Evolutionary conservation across 2,888 invertebrate species (phyloP).

Genomic region (Epirrita christyi): DNA sequence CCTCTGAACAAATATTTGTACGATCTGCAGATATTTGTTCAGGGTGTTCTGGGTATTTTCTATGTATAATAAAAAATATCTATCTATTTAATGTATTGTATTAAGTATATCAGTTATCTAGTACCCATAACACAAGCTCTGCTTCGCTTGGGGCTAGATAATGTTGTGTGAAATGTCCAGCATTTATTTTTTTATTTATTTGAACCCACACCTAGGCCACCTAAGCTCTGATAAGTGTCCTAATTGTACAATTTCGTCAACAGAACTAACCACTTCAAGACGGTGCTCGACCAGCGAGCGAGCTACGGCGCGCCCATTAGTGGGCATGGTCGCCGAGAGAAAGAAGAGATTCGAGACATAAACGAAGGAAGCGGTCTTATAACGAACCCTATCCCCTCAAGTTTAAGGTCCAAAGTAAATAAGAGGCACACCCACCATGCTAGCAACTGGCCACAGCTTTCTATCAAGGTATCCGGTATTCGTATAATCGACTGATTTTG

Average conservation of each 20-base stretch:
- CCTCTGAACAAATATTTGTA: no score
- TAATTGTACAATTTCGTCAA: slow-evolving; percentile 1
- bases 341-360: slow-evolving; percentile 87
- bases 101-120: no score
- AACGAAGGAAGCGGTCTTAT: slow-evolving; percentile 29
- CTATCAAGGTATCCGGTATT: slow-evolving; percentile 39
- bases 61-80: no score
- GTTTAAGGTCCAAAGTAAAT: slow-evolving; percentile 38
- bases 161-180: no score
- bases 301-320: slow-evolving; percentile 81
- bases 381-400: slow-evolving; percentile 24
- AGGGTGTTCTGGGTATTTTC: no score
- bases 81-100: no score
- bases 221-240: not conserved
- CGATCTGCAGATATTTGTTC: no score
- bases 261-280: slow-evolving; percentile 70
- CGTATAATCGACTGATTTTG: slow-evolving; percentile 39
- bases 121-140: no score
- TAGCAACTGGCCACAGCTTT: slow-evolving; percentile 75
- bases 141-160: no score
- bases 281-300: slow-evolving; percentile 72
- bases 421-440: slow-evolving; percentile 70
- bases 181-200: no score
- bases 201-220: no score
- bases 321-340: slow-evolving; percentile 90